Conservation (phyloP, 2,113 vertebrate species). For the Cairina moschata region DNA sequence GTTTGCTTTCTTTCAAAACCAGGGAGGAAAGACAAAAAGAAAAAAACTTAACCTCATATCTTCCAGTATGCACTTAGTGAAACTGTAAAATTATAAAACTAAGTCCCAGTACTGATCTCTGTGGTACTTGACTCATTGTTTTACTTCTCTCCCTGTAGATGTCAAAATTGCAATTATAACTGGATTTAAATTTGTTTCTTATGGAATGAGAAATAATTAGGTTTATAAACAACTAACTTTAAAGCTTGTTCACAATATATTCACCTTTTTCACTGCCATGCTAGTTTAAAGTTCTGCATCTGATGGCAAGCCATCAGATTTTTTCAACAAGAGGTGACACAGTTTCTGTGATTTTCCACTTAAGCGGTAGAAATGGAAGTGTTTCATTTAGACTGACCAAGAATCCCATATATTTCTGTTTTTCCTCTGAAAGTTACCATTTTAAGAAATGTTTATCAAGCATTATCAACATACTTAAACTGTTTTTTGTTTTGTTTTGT, state of each 20-base stretch:
- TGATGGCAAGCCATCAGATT: not conserved
- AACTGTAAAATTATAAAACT: not conserved
- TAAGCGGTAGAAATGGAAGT: rapidly evolving
- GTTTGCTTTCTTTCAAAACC: not conserved
- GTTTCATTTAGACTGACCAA: not conserved
- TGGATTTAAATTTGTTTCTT: not conserved
- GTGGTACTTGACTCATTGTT: not conserved
- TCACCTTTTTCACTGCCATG: not conserved
- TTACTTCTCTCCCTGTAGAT: not conserved
- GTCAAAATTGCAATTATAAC: not conserved
- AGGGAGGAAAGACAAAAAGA: not conserved
- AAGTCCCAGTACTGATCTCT: not conserved
- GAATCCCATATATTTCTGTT: not conserved
- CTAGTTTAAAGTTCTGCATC: not conserved
- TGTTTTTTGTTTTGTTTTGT: not conserved
- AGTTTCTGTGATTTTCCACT: not conserved
- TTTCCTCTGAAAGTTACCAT: not conserved
- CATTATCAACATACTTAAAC: not conserved
- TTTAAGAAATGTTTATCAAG: not conserved
- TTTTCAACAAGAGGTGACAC: not conserved
- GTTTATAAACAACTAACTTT: not conserved
- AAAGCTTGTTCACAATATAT: not conserved
- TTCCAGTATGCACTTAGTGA: not conserved
- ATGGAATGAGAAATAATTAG: not conserved
- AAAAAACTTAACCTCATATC: not conserved